A percentile compares a stretch with the other conserved stretches of the same genome.
Conservation (phyloP, 2,888 invertebrate genomes). For the Aplocera efformata region DNA sequence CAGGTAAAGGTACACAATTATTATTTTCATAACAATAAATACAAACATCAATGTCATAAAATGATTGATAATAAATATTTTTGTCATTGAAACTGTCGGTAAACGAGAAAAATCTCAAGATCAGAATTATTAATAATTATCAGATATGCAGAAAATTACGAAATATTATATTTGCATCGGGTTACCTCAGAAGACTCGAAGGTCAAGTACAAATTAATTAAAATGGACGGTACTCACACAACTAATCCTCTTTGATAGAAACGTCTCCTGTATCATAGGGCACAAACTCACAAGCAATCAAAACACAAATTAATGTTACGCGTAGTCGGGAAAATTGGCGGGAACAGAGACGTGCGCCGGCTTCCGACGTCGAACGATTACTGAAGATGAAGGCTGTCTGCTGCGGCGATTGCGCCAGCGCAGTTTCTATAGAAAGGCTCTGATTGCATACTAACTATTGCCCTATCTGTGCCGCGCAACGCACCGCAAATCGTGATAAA, state of each 20-base stretch:
- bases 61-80: too few species aligned
- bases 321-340: conserved; percentile 13
- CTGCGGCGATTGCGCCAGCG: conserved; percentile 25
- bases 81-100: too few species aligned
- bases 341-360: conserved; percentile 13
- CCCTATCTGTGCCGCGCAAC: not conserved
- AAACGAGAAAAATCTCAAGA: too few species aligned
- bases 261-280: conserved; percentile 35
- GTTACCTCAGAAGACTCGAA: conserved; percentile 16
- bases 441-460: conserved; percentile 4
- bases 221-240: conserved; percentile 47
- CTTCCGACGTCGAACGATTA: conserved; percentile 8
- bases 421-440: conserved; percentile 23
- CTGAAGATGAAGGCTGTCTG: conserved; percentile 16
- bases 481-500: too few species aligned
- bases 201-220: conserved; percentile 11
- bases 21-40: too few species aligned
- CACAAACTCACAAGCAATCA: conserved; percentile 27
- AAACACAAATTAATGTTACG: conserved; percentile 13
- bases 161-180: not conserved
- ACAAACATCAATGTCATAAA: too few species aligned
- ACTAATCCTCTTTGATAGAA: conserved; percentile 27
- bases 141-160: too few species aligned
- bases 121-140: too few species aligned
- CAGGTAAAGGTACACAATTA: too few species aligned